A percentile compares a stretch with the other conserved stretches of the same genome.
Conservation (phyloP, 1,140 invertebrate genomes). For the Philotrypesis tridentata region DNA sequence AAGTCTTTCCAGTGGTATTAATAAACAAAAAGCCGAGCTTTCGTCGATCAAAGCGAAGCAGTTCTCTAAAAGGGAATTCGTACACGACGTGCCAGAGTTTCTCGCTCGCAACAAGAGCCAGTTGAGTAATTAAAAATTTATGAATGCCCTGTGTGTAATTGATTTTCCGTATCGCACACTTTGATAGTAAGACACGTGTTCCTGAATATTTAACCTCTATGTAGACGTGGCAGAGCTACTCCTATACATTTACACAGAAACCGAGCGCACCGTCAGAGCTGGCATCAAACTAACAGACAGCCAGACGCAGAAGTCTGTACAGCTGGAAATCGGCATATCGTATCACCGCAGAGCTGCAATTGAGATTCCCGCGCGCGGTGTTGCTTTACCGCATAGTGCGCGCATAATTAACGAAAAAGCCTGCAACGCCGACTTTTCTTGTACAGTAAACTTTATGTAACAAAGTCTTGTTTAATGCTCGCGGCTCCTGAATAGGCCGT, state of each 20-base stretch:
- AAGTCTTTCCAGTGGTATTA: neutral
- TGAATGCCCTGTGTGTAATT: neutral
- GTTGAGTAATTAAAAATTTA: neutral
- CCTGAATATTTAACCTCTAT: constrained; percentile 27
- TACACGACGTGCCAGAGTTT: neutral
- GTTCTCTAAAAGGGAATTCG: neutral
- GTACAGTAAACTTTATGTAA: neutral
- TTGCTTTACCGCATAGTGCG: too few relatives aligned
- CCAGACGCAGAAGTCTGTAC: neutral
- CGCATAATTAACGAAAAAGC: constrained; percentile 4
- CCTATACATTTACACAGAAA: neutral
- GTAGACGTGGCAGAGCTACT: neutral
- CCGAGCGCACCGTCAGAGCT: neutral
- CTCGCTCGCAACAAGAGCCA: neutral
- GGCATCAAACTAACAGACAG: neutral
- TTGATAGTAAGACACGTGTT: constrained; percentile 19
- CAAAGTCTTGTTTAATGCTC: neutral
- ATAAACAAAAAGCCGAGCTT: neutral
- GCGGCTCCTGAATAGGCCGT: neutral
- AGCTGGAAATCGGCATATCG: too few relatives aligned
- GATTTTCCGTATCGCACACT: neutral
- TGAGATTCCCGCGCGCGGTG: too few relatives aligned
- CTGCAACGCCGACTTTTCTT: neutral
- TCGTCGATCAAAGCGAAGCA: neutral
- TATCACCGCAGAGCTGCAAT: neutral